phyloP scores from a whole-genome alignment of 2,888 invertebrate species.

The Tetropium fuscum region DNA sequence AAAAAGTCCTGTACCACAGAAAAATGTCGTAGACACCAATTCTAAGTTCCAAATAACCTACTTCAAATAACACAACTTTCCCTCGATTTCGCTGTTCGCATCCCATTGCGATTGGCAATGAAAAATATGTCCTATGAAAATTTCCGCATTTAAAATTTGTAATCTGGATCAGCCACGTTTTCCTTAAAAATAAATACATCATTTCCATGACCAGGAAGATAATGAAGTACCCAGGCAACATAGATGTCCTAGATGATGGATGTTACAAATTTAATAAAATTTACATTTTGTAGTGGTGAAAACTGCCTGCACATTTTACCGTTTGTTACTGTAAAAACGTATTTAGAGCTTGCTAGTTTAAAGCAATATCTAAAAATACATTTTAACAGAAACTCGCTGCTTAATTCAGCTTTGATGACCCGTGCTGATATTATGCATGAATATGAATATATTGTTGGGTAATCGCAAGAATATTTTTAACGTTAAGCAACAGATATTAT shows the following conservation, averaged over 20 bases:
- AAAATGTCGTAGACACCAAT: no score
- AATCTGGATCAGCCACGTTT: no score
- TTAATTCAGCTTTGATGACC: slow-evolving; percentile 48
- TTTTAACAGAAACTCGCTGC: slow-evolving; percentile 50
- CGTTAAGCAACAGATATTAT: slow-evolving; percentile 16
- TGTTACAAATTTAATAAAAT: slow-evolving; percentile 45
- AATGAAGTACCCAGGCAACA: slow-evolving; percentile 38
- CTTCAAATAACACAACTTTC: no score
- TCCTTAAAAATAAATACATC: slow-evolving; percentile 39
- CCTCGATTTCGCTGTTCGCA: no score
- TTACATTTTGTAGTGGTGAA: slow-evolving; percentile 49
- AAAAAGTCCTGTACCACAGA: no score
- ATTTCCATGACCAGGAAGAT: slow-evolving; percentile 33
- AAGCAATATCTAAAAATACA: slow-evolving; percentile 13
- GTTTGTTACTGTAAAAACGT: slow-evolving; percentile 42
- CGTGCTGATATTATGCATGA: slow-evolving; percentile 37
- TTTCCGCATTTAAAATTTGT: no score
- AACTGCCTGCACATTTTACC: slow-evolving; percentile 51
- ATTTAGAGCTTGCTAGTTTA: no score
- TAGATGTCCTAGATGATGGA: slow-evolving; percentile 51
- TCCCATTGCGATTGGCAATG: no score
- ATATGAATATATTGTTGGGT: slow-evolving; percentile 30
- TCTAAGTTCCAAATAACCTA: no score
- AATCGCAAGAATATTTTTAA: slow-evolving; percentile 26
- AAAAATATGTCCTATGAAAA: no score